Conservation (phyloP, 2,888 invertebrate genomes). For the Pachydiplax longipennis region DNA sequence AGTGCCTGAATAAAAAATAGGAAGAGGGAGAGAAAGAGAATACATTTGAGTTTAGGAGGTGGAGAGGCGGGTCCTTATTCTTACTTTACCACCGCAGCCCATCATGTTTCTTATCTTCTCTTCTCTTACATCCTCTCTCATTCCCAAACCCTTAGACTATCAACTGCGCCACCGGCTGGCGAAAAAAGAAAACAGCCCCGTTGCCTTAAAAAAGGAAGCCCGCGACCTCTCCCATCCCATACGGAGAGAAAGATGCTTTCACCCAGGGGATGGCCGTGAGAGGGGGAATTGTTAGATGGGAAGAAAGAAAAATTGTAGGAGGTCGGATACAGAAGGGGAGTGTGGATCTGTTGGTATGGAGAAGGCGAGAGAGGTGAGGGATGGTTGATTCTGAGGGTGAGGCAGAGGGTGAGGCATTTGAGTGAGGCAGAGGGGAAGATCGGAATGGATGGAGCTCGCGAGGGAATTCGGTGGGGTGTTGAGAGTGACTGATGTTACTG, state of each 20-base stretch:
- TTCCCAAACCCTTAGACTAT: not conserved
- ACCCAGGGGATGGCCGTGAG: not conserved
- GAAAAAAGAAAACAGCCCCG: not conserved
- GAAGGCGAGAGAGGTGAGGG: not conserved
- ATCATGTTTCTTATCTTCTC: not conserved
- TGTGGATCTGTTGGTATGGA: not conserved
- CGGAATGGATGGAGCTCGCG: not conserved
- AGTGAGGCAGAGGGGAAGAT: not conserved
- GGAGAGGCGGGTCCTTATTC: not conserved
- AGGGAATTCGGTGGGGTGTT: not conserved
- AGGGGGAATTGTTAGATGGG: too few relatives aligned
- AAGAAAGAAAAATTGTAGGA: too few relatives aligned
- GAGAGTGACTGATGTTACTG: not conserved
- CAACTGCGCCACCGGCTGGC: not conserved
- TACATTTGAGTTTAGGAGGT: not conserved
- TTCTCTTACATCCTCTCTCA: not conserved
- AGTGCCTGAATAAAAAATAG: not conserved
- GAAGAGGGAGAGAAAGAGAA: not conserved
- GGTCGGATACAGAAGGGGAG: not conserved
- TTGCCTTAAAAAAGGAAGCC: not conserved
- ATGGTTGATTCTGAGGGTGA: not conserved
- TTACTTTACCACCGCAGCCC: not conserved
- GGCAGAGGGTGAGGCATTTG: too few relatives aligned
- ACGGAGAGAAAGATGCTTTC: not conserved
- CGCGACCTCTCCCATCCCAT: not conserved